These are phyloP conservation scores for Sialia sialis DNA, from an alignment of 2,113 vertebrate species.

Conservation along the genomic window DNA sequence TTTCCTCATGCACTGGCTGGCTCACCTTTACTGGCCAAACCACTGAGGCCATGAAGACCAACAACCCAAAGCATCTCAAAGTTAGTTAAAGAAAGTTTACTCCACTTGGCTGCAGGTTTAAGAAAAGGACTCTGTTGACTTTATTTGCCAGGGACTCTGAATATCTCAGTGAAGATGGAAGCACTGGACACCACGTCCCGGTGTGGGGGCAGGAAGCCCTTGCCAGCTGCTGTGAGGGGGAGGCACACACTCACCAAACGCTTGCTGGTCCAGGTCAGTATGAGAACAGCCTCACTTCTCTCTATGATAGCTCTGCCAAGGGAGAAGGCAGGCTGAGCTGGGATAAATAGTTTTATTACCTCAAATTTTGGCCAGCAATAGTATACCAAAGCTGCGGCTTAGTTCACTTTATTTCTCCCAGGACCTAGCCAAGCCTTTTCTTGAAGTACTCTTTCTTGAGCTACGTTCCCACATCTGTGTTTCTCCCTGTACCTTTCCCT, in stretches of 20 bases:
- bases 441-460: not conserved
- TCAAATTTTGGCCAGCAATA: not conserved
- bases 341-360: not conserved
- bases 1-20: not conserved
- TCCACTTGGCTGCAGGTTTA: not conserved
- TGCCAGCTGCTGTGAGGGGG: not conserved
- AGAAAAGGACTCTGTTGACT: not conserved
- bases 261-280: conserved; percentile 66
- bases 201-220: conserved; percentile 28
- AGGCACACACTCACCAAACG: conserved; percentile 41
- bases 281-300: not conserved
- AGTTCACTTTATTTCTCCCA: not conserved
- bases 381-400: not conserved
- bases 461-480: not conserved
- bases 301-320: not conserved
- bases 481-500: not conserved
- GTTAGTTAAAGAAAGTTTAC: not conserved
- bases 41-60: not conserved
- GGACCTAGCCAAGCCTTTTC: not conserved
- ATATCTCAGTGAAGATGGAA: conserved; percentile 45
- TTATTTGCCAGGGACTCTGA: conserved; percentile 39
- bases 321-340: not conserved
- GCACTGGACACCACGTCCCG: not conserved
- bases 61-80: not conserved
- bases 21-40: not conserved